Evolutionary conservation across 1,140 invertebrate species (phyloP), one percentile per base, ranked within the genome.

Genomic region (Drosophila sulfurigaster): DNA sequence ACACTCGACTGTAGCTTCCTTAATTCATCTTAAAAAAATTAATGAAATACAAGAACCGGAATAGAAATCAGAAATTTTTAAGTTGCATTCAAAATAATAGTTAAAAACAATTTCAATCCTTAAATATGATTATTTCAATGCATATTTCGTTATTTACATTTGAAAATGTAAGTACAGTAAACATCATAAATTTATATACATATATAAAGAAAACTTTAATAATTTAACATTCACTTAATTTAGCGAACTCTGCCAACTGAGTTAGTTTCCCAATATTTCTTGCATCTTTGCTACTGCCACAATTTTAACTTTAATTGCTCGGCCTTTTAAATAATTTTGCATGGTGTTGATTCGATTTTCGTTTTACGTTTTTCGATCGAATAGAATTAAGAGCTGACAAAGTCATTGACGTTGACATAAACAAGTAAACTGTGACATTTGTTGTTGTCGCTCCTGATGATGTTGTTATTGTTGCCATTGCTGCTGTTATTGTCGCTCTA

Each of bases 401-500:
- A 79, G 76, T 82, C 76, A 69, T 82, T 78, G 65, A 64, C 60
- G 75, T 65, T 65, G 80, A 82, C 76, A 83, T 79, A 71, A 82
- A 68, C 81, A 76, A 79, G 76, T 69, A 59, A 79, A 82, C 52
- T 75, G 75, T 63, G 45, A 67, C 51, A 59, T 81, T 65, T 51
- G 54, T 45, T 72, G 32, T 58, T 71, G 51, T 35, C 41, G 41
- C n/a, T 43, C 11, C 7, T 13, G 25, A 10, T 28, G 48, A 30
- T 58, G 65, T 49, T 57, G 28, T 57, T 56, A 51, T 54, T 51
- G 46, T 49, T 49, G 65, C n/a, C 30, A n/a, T 49, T 62, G 57
- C 5, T 59, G 16, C n/a, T 56, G 25, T 41, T 71, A 7, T 38
- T 70, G 25, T 5, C 43, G 35, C 3, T 60, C 11, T 70, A 38